A percentile compares a stretch with the other conserved stretches of the same genome.
These are phyloP conservation scores for Bothrops jararaca DNA, from an alignment of 2,113 vertebrate species.

Conservation along the genomic window DNA sequence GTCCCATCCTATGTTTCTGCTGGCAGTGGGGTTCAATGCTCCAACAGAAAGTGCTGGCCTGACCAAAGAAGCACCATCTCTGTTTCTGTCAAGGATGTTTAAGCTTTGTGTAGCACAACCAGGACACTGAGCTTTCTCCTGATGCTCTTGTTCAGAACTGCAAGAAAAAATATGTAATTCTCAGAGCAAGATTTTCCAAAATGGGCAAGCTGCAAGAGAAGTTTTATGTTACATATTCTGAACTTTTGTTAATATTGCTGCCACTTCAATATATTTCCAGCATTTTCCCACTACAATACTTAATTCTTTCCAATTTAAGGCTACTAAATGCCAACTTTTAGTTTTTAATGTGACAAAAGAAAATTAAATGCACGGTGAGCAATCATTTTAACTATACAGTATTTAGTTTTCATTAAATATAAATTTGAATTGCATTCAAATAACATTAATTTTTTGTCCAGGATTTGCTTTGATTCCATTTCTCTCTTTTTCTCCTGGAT, in stretches of 20 bases:
- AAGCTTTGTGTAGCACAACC: background rate
- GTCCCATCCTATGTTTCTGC: constrained; percentile 23
- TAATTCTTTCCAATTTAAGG: background rate
- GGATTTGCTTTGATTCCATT: background rate
- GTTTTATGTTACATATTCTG: background rate
- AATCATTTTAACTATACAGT: background rate
- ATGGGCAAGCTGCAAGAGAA: background rate
- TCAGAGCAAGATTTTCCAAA: background rate
- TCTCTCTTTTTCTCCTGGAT: background rate
- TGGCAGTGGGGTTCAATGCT: constrained; percentile 43
- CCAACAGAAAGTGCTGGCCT: constrained; percentile 58
- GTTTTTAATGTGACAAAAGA: background rate
- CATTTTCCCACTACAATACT: background rate
- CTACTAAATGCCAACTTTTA: background rate
- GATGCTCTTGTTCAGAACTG: constrained; percentile 55
- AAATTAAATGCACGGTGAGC: background rate
- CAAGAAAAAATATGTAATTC: constrained; percentile 27
- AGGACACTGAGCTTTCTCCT: background rate
- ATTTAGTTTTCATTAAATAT: background rate
- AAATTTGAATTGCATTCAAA: background rate
- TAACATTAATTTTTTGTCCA: background rate
- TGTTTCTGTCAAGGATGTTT: background rate
- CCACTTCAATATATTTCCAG: background rate
- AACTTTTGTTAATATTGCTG: background rate
- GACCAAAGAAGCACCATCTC: background rate